These are phyloP conservation scores for Heterodera filipjevi DNA, from an alignment of 2,888 invertebrate species.

Conservation along the genomic window DNA sequence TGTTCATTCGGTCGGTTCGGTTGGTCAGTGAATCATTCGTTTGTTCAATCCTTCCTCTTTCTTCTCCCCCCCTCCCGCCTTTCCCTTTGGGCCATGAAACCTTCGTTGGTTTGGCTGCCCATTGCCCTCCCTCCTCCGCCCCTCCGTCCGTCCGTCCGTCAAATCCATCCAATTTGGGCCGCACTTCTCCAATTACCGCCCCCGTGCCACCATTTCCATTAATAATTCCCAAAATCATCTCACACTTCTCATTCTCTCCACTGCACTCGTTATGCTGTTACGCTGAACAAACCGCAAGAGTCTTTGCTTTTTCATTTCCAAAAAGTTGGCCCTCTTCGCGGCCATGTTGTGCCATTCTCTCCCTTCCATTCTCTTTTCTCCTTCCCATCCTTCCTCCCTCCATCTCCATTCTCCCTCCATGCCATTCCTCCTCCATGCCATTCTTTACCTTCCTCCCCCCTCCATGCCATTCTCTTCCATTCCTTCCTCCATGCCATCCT, in stretches of 20 bases:
- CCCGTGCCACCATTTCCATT: background rate
- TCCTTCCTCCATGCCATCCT: too few relatives aligned
- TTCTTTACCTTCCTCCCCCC: background rate
- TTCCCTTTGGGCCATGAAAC: too few relatives aligned
- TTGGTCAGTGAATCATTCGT: too few relatives aligned
- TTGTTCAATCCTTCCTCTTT: background rate
- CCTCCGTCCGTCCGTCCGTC: background rate
- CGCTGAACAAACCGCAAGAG: background rate
- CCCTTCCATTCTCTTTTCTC: background rate
- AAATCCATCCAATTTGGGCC: conserved; percentile 5
- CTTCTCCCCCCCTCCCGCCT: background rate
- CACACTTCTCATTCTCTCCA: background rate
- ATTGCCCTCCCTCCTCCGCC: background rate
- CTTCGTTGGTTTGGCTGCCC: too few relatives aligned
- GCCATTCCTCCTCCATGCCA: background rate
- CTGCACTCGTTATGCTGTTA: background rate
- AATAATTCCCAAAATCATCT: conserved; percentile 19
- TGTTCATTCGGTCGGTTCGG: background rate
- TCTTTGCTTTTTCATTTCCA: background rate
- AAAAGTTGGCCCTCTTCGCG: background rate
- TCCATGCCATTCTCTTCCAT: background rate
- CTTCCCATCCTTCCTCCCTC: too few relatives aligned
- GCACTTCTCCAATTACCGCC: conserved; percentile 15
- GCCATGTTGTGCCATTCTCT: background rate
- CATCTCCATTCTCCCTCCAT: background rate